These are phyloP conservation scores for Adelosebastes latens DNA, from an alignment of 2,797 vertebrate species.

Conservation along the genomic window DNA sequence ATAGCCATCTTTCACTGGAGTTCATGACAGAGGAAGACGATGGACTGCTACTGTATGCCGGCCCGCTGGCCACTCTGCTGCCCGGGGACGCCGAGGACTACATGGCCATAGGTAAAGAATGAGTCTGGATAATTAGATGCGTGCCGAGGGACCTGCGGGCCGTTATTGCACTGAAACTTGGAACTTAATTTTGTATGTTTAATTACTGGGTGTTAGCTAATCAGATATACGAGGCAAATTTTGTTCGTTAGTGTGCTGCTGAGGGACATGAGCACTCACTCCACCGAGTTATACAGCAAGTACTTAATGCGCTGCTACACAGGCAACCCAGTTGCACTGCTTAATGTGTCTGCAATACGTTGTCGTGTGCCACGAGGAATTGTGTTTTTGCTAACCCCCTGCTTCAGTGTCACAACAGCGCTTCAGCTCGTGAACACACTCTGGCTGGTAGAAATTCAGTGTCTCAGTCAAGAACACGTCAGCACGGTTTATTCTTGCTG, in stretches of 20 bases:
- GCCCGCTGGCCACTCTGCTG: conserved; percentile 83
- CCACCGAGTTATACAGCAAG: conserved; percentile 1
- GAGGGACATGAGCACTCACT: conserved; percentile 21
- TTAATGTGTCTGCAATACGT: conserved; percentile 16
- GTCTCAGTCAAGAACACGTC: conserved; percentile 32
- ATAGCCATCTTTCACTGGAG: conserved; percentile 88
- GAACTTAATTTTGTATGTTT: conserved; percentile 62
- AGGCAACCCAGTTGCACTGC: conserved; percentile 10
- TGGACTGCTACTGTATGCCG: conserved; percentile 86
- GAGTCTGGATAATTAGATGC: conserved; percentile 50
- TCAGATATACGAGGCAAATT: conserved; percentile 53
- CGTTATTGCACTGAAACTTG: conserved; percentile 23
- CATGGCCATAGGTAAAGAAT: conserved; percentile 86
- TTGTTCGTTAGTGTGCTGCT: conserved; percentile 28
- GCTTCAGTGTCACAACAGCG: not conserved
- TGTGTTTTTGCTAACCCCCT: conserved; percentile 3
- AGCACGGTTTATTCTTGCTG: conserved; percentile 23
- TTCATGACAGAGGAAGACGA: conserved; percentile 87
- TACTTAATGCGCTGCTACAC: conserved; percentile 15
- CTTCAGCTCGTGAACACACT: not conserved
- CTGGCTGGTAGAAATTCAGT: conserved; percentile 9
- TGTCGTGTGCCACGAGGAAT: not conserved
- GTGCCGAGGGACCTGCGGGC: conserved; percentile 9
- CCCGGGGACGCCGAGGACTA: conserved; percentile 83
- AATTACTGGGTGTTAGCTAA: conserved; percentile 52